Evolutionary conservation across 2,113 vertebrate species (phyloP).

Genomic region (Anthoscopus minutus): DNA sequence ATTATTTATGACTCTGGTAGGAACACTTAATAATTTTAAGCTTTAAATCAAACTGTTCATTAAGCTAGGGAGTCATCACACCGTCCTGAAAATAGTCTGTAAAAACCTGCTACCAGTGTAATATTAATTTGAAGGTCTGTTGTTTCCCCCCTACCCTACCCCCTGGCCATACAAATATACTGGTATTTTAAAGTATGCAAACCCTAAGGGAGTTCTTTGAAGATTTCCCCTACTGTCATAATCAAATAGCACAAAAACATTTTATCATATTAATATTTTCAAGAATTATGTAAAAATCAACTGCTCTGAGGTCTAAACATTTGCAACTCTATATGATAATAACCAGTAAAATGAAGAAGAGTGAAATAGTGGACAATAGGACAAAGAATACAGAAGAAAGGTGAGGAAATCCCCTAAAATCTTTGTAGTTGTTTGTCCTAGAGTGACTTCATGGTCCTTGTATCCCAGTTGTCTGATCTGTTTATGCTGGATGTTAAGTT

Average conservation of each 20-base stretch:
- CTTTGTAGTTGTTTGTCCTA: background rate
- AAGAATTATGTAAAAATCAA: slow-evolving; percentile 12
- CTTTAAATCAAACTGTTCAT: slow-evolving; percentile 74
- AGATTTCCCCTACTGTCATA: background rate
- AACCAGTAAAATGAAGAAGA: background rate
- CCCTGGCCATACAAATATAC: background rate
- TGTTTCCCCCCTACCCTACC: background rate
- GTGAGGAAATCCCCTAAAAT: background rate
- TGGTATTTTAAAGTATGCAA: slow-evolving; percentile 46
- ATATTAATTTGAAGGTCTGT: slow-evolving; percentile 63
- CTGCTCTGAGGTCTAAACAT: background rate
- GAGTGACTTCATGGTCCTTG: background rate
- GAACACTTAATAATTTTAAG: slow-evolving; percentile 72
- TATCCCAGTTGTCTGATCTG: background rate
- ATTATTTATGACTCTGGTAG: slow-evolving; percentile 73
- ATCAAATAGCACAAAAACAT: background rate
- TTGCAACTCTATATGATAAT: background rate
- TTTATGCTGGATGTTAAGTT: background rate
- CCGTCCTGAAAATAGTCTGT: slow-evolving; percentile 55
- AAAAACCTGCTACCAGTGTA: slow-evolving; percentile 54
- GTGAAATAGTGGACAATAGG: background rate
- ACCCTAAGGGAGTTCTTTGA: slow-evolving; percentile 24
- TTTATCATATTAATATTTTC: background rate
- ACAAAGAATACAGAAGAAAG: background rate
- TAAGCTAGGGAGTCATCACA: slow-evolving; percentile 46